Conservation (phyloP, 2,888 invertebrate species). For the Himalopsyche tibetana region DNA sequence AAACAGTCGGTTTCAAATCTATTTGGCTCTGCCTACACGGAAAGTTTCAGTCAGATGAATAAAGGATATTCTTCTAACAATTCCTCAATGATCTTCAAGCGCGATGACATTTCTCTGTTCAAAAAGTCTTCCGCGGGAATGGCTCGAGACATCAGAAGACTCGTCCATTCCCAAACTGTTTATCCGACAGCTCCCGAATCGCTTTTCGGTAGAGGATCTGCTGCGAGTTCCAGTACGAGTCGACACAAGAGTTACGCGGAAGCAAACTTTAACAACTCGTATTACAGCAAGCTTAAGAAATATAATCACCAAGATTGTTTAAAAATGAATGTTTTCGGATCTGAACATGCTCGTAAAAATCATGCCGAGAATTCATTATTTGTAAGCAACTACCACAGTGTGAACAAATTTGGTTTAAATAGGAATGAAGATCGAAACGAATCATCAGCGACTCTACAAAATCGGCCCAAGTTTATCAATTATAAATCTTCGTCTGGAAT, state of each 20-base stretch:
- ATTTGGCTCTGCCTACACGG: neutral
- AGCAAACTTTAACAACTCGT: neutral
- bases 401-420: neutral
- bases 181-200: neutral
- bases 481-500: neutral
- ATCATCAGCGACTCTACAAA: neutral
- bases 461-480: neutral
- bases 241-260: neutral
- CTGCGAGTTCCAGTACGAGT: neutral
- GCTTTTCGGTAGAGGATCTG: neutral
- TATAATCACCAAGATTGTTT: constrained; percentile 9
- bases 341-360: neutral
- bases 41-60: neutral
- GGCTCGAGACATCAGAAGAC: neutral
- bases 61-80: neutral
- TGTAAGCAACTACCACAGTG: neutral
- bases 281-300: neutral
- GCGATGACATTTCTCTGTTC: constrained; percentile 6
- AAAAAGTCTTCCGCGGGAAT: neutral
- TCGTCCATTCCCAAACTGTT: neutral
- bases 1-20: neutral
- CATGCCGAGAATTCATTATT: neutral
- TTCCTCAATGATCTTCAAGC: neutral
- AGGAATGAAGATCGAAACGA: neutral
- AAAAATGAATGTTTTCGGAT: neutral